Evolutionary conservation across 2,888 invertebrate genomes (phyloP).

Genomic region (Diarsia brunnea): DNA sequence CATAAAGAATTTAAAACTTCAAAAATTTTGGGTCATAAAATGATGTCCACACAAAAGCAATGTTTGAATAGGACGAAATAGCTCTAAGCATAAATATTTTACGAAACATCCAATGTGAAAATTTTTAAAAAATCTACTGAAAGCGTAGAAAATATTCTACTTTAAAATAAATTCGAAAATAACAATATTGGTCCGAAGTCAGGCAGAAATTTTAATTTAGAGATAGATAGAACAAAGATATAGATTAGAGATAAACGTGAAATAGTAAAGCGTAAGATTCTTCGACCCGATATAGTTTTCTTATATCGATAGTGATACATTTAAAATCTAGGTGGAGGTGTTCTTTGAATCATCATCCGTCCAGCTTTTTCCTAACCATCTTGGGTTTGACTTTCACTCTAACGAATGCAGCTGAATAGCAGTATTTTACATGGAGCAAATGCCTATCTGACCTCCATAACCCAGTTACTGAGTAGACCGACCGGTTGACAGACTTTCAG

Average conservation of each 20-base stretch:
- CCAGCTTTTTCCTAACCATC: neutral
- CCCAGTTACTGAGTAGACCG: neutral
- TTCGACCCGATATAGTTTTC: slow-evolving; percentile 39
- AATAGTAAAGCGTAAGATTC: slow-evolving; percentile 49
- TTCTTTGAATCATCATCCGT: neutral
- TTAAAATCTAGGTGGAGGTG: neutral
- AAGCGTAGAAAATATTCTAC: slow-evolving; percentile 76
- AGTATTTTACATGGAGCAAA: neutral
- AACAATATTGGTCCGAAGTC: slow-evolving; percentile 84
- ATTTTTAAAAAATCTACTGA: slow-evolving; percentile 68
- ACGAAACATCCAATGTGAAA: slow-evolving; percentile 49
- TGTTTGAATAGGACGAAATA: slow-evolving; percentile 25
- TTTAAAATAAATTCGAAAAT: slow-evolving; percentile 82
- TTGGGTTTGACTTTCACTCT: neutral
- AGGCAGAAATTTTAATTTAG: slow-evolving; percentile 71
- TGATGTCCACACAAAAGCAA: slow-evolving; percentile 22
- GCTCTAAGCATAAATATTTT: slow-evolving; percentile 48
- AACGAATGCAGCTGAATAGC: neutral
- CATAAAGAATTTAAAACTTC: slow-evolving; percentile 17
- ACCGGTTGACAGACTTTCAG: neutral
- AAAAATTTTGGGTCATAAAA: slow-evolving; percentile 15
- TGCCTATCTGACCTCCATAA: neutral
- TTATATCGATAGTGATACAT: slow-evolving; percentile 61
- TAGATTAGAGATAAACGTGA: slow-evolving; percentile 35
- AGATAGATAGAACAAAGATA: slow-evolving; percentile 54